Conservation (phyloP, 2,113 vertebrate species). For the Gila orcuttii region DNA sequence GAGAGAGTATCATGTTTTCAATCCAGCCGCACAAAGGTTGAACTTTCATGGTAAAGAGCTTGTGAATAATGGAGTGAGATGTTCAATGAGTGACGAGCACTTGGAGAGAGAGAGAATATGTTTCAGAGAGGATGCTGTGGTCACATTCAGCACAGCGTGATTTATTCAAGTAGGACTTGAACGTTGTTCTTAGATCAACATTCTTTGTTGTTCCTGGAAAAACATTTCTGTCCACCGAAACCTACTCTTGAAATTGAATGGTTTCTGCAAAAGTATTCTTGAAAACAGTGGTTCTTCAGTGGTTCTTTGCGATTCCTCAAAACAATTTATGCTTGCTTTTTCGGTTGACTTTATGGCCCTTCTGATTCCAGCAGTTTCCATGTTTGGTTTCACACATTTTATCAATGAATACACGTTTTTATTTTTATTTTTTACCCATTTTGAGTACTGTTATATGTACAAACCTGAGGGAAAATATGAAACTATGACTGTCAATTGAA, state of each 20-base stretch:
- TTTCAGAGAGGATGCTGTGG: not conserved
- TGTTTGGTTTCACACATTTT: not conserved
- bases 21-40: not conserved
- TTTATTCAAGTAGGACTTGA: constrained; percentile 3
- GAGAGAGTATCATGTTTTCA: constrained; percentile 10
- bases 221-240: not conserved
- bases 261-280: not conserved
- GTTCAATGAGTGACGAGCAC: constrained; percentile 9
- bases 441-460: not conserved
- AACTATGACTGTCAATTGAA: too few relatives aligned
- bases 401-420: not conserved
- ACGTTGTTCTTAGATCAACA: not conserved
- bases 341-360: not conserved
- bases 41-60: constrained; percentile 27
- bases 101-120: not conserved
- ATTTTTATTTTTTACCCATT: not conserved
- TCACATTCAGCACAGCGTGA: not conserved
- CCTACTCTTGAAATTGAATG: not conserved
- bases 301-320: not conserved
- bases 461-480: not conserved
- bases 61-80: constrained; percentile 24
- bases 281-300: not conserved
- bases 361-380: not conserved
- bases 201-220: not conserved
- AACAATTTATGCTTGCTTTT: not conserved